These are phyloP conservation scores for Epinotia nisella DNA, from an alignment of 2,888 invertebrate species.

Conservation along the genomic window DNA sequence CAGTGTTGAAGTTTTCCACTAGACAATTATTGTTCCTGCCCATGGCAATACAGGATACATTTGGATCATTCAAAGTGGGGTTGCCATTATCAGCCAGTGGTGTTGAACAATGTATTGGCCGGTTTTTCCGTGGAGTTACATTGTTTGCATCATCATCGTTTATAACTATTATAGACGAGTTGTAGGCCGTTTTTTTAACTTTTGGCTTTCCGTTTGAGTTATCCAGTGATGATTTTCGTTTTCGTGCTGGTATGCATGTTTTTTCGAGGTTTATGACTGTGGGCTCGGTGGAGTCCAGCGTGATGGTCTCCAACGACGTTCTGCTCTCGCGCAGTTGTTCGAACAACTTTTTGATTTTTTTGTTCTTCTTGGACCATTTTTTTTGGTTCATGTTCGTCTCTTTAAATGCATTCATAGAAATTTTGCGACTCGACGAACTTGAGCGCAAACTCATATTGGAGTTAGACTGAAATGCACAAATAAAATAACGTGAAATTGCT, in stretches of 20 bases:
- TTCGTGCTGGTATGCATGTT: constrained; percentile 20
- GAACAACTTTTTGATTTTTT: constrained; percentile 56
- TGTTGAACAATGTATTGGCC: constrained; percentile 62
- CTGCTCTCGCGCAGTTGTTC: constrained; percentile 52
- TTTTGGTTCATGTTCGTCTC: constrained; percentile 51
- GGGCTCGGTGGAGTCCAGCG: constrained; percentile 31
- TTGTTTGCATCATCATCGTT: constrained; percentile 57
- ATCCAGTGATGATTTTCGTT: constrained; percentile 40
- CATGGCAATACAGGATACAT: constrained; percentile 28
- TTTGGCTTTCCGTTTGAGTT: constrained; percentile 36
- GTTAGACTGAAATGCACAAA: constrained; percentile 51
- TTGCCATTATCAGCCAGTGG: constrained; percentile 53
- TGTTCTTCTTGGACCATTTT: constrained; percentile 48
- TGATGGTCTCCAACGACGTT: constrained; percentile 11
- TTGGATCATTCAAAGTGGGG: constrained; percentile 43
- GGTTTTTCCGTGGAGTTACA: constrained; percentile 50
- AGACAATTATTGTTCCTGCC: constrained; percentile 47
- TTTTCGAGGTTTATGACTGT: constrained; percentile 54
- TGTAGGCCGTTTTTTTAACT: constrained; percentile 33
- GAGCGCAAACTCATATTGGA: constrained; percentile 49
- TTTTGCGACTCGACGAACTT: constrained; percentile 48
- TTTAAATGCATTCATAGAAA: constrained; percentile 51
- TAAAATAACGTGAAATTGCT: neutral
- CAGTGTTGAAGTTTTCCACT: constrained; percentile 51
- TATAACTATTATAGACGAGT: constrained; percentile 51